phyloP scores from a whole-genome alignment of 2,797 vertebrate species.

The Microctenopoma steveboyesi region DNA sequence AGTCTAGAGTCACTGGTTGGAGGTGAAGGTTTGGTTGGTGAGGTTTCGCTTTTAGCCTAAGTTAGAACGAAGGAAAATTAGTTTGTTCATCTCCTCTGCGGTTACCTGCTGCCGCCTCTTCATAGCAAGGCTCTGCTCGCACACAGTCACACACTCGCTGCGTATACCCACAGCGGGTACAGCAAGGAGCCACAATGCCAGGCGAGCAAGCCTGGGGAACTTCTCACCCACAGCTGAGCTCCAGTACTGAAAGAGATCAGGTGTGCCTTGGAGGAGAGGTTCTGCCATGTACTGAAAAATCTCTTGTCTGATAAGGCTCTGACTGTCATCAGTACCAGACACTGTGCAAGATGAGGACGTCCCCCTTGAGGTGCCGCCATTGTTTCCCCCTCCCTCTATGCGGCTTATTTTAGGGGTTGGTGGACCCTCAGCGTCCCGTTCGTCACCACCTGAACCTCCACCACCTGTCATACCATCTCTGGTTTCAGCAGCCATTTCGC shows the following conservation, averaged over 20 bases:
- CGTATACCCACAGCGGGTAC: slow-evolving; percentile 95
- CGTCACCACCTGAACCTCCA: slow-evolving; percentile 83
- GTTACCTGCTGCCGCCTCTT: slow-evolving; percentile 94
- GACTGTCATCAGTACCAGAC: slow-evolving; percentile 65
- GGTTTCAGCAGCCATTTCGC: slow-evolving; percentile 90
- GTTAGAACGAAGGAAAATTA: slow-evolving; percentile 99
- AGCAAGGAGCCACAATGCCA: slow-evolving; percentile 97
- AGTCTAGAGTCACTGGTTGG: slow-evolving; percentile 74
- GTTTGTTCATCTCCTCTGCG: slow-evolving; percentile 98
- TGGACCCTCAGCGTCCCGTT: slow-evolving; percentile 81
- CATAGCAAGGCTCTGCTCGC: slow-evolving; percentile 95
- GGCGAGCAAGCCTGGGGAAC: slow-evolving; percentile 92
- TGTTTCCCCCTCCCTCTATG: slow-evolving; percentile 71
- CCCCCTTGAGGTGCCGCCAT: slow-evolving; percentile 51
- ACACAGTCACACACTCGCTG: slow-evolving; percentile 93
- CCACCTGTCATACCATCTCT: slow-evolving; percentile 82
- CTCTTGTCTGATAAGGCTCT: slow-evolving; percentile 89
- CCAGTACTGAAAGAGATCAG: slow-evolving; percentile 98
- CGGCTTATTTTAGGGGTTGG: slow-evolving; percentile 79
- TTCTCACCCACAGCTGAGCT: slow-evolving; percentile 90
- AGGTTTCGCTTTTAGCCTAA: slow-evolving; percentile 86
- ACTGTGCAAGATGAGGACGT: slow-evolving; percentile 42
- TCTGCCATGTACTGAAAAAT: slow-evolving; percentile 97
- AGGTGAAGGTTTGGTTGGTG: slow-evolving; percentile 75
- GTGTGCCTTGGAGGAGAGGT: slow-evolving; percentile 92